Evolutionary conservation across 2,797 vertebrate genomes (phyloP), one percentile per base, ranked within the genome.

Genomic region (Coracias cyanogaster): DNA sequence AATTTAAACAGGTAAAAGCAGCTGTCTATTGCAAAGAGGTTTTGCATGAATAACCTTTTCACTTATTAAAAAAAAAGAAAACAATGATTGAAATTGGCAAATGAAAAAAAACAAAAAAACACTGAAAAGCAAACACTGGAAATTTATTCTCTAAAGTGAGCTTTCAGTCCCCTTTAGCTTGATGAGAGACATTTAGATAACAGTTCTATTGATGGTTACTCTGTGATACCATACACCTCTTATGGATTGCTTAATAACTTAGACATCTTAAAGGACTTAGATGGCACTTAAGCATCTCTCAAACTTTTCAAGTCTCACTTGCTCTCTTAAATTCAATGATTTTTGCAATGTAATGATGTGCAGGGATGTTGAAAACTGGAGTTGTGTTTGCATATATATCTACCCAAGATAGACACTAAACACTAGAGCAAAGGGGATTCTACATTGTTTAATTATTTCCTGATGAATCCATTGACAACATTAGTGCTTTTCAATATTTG

Each of bases 161-260:
- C 24, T 90, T 83, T 94, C 46, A 78, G 5, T 79, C 90, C 43
- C 88, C 26, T 37, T 72, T 79, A 82, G 43, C 19, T 91, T 83
- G 29, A 55, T 70, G 39, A 51, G 24, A 74, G 31, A 12, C 39
- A 54, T 69, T 89, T 82, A 74, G 24, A 6, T 72, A 71, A 69
- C 15, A 54, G 24, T 60, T 83, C 57, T 76, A 10, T 26, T 91
- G 51, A 31, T 61, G 37, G 2, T 55, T 90, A 73, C 69, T 25
- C 43, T 41, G 3, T 51, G 25, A 37, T 70, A 35, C 69, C n/a
- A 69, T 14, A 16, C 6, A 46, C 3, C 6, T 83, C 12, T 52
- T 71, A 51, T 1, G 22, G 37, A 25, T 28, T 43, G 10, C 31
- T 70, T 69, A 65, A 17, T 28, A 39, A 70, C 51, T 74, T 33